Evolutionary conservation across 1,140 invertebrate genomes (phyloP).

Genomic region (Papilio polyxenes): DNA sequence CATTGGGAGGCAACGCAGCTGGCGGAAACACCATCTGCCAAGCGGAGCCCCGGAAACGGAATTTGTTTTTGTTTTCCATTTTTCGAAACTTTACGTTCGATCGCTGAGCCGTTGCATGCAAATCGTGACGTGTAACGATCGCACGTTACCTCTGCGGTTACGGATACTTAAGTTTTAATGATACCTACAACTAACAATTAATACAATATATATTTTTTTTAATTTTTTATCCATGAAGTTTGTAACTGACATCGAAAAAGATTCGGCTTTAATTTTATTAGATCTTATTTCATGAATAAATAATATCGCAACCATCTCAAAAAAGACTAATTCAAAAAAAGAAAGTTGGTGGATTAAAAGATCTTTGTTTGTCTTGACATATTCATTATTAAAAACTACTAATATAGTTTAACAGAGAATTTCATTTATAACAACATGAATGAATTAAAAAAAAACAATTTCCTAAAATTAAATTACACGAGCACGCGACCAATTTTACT

Average conservation of each 20-base stretch:
- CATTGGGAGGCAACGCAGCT: conserved; percentile 57
- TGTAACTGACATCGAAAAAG: no score
- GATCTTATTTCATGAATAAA: no score
- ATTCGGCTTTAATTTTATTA: no score
- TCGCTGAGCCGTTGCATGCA: conserved; percentile 53
- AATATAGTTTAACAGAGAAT: background rate
- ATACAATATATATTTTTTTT: background rate
- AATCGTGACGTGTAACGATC: conserved; percentile 41
- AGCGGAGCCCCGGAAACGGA: conserved; percentile 66
- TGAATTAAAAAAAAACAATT: background rate
- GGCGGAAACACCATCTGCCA: conserved; percentile 75
- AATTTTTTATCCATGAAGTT: no score
- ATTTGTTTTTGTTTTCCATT: conserved; percentile 74
- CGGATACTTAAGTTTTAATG: conserved; percentile 54
- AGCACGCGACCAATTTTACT: conserved; percentile 34
- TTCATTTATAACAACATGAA: background rate
- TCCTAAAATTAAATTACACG: conserved; percentile 37
- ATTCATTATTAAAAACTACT: no score
- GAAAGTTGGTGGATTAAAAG: no score
- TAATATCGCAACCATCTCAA: no score
- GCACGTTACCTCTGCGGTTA: conserved; percentile 42
- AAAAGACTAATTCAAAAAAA: no score
- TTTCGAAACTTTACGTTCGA: conserved; percentile 56
- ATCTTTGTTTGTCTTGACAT: no score
- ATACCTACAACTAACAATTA: background rate